Evolutionary conservation across 2,888 invertebrate species (phyloP).

Genomic region (Shargacucullia verbasci): DNA sequence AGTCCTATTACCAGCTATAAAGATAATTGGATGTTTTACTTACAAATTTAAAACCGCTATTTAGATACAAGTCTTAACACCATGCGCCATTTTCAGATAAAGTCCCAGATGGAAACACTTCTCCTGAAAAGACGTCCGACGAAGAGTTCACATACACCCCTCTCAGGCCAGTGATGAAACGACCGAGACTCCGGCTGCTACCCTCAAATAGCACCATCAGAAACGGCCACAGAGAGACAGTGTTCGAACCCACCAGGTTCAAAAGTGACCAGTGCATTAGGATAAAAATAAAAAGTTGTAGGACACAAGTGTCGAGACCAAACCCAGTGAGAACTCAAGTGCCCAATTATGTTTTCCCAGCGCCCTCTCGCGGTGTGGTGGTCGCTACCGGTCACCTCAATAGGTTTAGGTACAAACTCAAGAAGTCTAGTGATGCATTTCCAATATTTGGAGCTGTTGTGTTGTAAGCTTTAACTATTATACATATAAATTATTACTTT

Average conservation of each 20-base stretch:
- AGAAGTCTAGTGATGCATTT: constrained; percentile 68
- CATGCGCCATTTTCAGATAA: constrained; percentile 61
- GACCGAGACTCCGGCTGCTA: constrained; percentile 71
- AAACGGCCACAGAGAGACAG: constrained; percentile 67
- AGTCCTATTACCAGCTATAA: too few species aligned
- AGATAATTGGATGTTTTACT: too few species aligned
- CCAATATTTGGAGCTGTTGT: constrained; percentile 81
- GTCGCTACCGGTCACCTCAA: constrained; percentile 78
- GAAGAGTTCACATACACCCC: constrained; percentile 73
- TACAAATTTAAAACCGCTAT: too few species aligned
- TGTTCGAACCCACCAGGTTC: constrained; percentile 76
- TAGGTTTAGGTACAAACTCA: constrained; percentile 82
- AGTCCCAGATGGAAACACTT: constrained; percentile 55
- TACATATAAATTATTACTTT: constrained; percentile 63
- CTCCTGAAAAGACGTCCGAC: constrained; percentile 65
- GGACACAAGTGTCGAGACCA: constrained; percentile 64
- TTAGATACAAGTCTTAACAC: too few species aligned
- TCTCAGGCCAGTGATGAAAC: constrained; percentile 64
- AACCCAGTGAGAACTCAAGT: constrained; percentile 48
- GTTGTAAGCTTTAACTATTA: constrained; percentile 65
- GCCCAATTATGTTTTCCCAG: constrained; percentile 43
- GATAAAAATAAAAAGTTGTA: constrained; percentile 77
- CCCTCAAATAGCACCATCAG: constrained; percentile 55
- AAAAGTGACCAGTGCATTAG: constrained; percentile 65
- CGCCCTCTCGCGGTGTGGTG: constrained; percentile 56